Evolutionary conservation across 2,113 vertebrate species (phyloP).

Genomic region (Brachirus orientalis): DNA sequence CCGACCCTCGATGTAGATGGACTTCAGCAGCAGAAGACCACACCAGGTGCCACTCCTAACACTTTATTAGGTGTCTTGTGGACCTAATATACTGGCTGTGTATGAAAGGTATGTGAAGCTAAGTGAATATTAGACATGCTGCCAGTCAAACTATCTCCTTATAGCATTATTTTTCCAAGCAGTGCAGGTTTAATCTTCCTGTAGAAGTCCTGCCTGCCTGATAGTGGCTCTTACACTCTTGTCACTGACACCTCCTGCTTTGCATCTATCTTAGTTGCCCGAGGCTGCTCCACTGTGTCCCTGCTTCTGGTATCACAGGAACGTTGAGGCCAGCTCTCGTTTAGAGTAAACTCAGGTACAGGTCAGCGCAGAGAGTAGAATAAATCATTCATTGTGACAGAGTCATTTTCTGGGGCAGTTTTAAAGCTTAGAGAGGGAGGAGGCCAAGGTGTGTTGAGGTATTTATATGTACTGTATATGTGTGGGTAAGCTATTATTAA

Average conservation of each 20-base stretch:
- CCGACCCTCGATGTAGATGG: too few relatives aligned
- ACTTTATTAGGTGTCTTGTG: too few relatives aligned
- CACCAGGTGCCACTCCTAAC: too few relatives aligned
- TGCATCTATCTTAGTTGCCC: not conserved
- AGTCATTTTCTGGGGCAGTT: conserved; percentile 3
- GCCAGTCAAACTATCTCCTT: too few relatives aligned
- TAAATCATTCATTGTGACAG: conserved; percentile 26
- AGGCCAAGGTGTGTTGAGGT: not conserved
- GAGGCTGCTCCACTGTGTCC: not conserved
- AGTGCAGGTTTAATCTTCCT: too few relatives aligned
- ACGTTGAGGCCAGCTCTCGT: not conserved
- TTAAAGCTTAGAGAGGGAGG: conserved; percentile 12
- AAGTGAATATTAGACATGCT: too few relatives aligned
- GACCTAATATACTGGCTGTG: too few relatives aligned
- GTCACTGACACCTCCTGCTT: not conserved
- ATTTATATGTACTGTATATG: not conserved
- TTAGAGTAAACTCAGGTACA: not conserved
- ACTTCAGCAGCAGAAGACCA: too few relatives aligned
- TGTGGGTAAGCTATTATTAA: not conserved
- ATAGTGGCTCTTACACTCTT: not conserved
- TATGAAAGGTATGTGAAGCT: too few relatives aligned
- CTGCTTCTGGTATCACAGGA: too few relatives aligned
- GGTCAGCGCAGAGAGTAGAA: not conserved
- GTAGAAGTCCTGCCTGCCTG: not conserved
- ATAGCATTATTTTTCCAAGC: too few relatives aligned